These are phyloP conservation scores for Dromiciops gliroides DNA, from an alignment of 2,113 vertebrate genomes.

Conservation along the genomic window DNA sequence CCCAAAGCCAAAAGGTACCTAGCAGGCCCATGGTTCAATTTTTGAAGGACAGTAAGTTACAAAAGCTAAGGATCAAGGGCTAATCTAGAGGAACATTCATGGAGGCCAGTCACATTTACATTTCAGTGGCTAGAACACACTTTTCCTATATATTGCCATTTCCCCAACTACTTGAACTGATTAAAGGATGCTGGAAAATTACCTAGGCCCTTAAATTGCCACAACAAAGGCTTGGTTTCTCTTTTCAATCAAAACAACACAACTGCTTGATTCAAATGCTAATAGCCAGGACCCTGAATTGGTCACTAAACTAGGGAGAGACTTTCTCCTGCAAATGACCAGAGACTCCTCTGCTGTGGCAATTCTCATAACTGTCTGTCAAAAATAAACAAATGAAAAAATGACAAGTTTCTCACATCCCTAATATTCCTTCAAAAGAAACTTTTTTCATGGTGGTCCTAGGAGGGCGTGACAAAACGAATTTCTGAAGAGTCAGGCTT, in stretches of 20 bases:
- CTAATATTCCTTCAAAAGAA: background rate
- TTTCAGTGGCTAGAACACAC: conserved; percentile 18
- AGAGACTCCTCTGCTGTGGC: background rate
- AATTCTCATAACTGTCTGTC: background rate
- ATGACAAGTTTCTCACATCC: background rate
- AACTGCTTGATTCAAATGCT: conserved; percentile 70
- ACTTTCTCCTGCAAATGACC: conserved; percentile 38
- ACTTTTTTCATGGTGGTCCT: fast-evolving
- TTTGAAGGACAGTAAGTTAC: background rate
- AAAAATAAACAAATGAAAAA: conserved; percentile 6
- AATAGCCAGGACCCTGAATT: conserved; percentile 31
- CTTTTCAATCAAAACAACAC: conserved; percentile 32
- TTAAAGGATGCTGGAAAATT: conserved; percentile 58
- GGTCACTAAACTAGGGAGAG: conserved; percentile 48
- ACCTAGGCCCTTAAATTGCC: conserved; percentile 21
- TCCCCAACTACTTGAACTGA: conserved; percentile 46
- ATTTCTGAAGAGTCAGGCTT: background rate
- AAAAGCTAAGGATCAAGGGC: background rate
- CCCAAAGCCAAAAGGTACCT: background rate
- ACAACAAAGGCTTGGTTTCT: conserved; percentile 66
- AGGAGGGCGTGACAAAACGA: fast-evolving
- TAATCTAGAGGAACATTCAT: fast-evolving
- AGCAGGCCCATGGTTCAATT: background rate
- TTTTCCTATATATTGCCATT: background rate
- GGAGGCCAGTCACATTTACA: background rate